phyloP scores from a whole-genome alignment of 2,113 vertebrate genomes.

The Lagopus muta region DNA sequence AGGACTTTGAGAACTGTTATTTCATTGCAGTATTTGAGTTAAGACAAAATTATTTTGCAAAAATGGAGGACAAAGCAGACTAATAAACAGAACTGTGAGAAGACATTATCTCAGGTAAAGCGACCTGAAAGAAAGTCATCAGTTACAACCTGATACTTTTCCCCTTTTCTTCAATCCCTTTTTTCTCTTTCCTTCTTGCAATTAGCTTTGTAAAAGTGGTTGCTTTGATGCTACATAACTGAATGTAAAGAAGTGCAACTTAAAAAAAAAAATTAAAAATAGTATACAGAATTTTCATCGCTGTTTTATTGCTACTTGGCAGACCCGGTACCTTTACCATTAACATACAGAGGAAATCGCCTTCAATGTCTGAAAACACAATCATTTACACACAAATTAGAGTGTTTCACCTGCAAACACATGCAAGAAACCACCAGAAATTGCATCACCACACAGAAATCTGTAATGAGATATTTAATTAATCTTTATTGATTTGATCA shows the following conservation, averaged over 20 bases:
- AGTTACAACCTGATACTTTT: not conserved
- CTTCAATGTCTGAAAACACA: not conserved
- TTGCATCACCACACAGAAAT: not conserved
- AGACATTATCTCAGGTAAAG: not conserved
- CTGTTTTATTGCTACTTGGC: not conserved
- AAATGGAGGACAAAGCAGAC: not conserved
- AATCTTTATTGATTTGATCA: slow-evolving; percentile 24
- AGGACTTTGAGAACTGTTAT: not conserved
- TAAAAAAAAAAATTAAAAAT: not conserved
- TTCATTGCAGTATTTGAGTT: not conserved
- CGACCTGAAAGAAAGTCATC: not conserved
- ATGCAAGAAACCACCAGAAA: not conserved
- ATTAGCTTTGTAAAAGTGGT: not conserved
- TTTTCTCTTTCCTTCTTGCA: not conserved
- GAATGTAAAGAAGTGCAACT: not conserved
- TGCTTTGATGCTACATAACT: not conserved
- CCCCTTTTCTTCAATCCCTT: not conserved
- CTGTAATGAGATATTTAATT: not conserved
- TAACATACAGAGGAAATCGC: not conserved
- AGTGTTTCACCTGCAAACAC: not conserved
- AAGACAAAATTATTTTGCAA: not conserved
- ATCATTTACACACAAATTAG: not conserved
- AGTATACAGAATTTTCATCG: not conserved
- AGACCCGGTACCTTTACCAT: not conserved
- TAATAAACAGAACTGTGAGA: not conserved